Base-by-base conservation (phyloP, 2,888 invertebrate species). In the Agrochola circellaris region DNA sequence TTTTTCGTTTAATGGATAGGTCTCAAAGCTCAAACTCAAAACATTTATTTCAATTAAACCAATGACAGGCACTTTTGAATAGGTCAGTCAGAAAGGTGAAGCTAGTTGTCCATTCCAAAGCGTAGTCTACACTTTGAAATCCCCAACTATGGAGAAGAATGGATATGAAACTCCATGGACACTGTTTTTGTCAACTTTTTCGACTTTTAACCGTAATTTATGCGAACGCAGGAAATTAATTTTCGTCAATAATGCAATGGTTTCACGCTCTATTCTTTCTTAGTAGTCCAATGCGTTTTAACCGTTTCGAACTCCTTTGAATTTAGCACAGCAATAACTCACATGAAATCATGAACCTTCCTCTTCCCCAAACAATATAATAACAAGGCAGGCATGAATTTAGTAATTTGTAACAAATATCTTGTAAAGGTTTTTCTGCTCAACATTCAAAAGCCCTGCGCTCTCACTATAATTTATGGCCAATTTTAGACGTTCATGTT, bases 401-500 rank as follows among this genome's bases (percentile, higher is more conserved):
- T 72, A 60, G 51, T 65, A 54, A 71, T 79, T 65, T 65, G 58
- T 71, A 60, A 51, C 23, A 54, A 69, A 79, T 62, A 64, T 65
- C 17, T 68, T 68, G 73, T 69, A 38, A 69, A 81, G 74, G 45
- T 74, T 80, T 72, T 68, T 74, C 60, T 72, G 34, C 34, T 83
- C 56, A 69, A 69, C 72, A 62, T 73, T 73, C 62, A 79, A 73
- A 82, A 72, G 42, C 65, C 58, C 23, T 73, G 73, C 64, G 75
- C 38, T 71, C 65, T 58, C 61, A 78, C 79, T 84, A 77, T 84
- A 83, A 88, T 88, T 88, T 87, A 88, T 87, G 68, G 68, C 81
- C 88, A 86, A 86, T 88, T 88, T 88, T 76, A 86, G 86, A 87
- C 81, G 82, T 79, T 84, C 86, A 82, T 82, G 84, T 79, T 86